These are phyloP conservation scores for Stegana nigrithorax DNA, from an alignment of 2,888 invertebrate genomes.

Conservation along the genomic window DNA sequence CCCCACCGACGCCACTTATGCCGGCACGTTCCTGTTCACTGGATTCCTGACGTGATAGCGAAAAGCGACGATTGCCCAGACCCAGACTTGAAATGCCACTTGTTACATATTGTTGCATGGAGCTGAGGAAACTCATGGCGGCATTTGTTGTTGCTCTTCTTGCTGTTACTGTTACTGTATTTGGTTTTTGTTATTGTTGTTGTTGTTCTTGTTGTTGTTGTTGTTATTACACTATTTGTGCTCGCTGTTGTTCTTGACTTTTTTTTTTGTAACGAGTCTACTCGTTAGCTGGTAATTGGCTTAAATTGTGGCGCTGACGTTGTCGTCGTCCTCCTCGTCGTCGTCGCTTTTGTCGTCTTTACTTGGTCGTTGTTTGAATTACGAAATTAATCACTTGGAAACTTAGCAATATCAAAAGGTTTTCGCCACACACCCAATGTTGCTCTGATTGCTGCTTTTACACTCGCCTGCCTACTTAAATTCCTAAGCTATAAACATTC, in stretches of 20 bases:
- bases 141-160: conserved; percentile 43
- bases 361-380: conserved; percentile 27
- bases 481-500: conserved; percentile 5
- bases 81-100: conserved; percentile 86
- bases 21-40: conserved; percentile 66
- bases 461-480: conserved; percentile 25
- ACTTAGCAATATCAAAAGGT: conserved; percentile 33
- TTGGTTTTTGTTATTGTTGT: conserved; percentile 5
- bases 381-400: conserved; percentile 55
- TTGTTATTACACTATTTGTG: background rate
- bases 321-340: conserved; percentile 26
- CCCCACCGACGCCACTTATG: conserved; percentile 29
- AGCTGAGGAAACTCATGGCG: conserved; percentile 87
- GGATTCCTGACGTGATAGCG: conserved; percentile 77
- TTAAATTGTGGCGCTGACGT: conserved; percentile 21
- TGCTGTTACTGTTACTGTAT: conserved; percentile 21
- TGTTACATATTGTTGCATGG: conserved; percentile 86
- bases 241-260: conserved; percentile 19
- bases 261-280: conserved; percentile 6
- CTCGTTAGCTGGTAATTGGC: conserved; percentile 36
- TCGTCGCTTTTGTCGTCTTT: background rate
- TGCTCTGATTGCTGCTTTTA: conserved; percentile 13
- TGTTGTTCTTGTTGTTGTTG: conserved; percentile 21
- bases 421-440: background rate
- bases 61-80: conserved; percentile 80